Percentiles rank a stretch among this genome's conserved stretches.
phyloP scores from a whole-genome alignment of 2,888 invertebrate species.

The Erebia ligea region DNA sequence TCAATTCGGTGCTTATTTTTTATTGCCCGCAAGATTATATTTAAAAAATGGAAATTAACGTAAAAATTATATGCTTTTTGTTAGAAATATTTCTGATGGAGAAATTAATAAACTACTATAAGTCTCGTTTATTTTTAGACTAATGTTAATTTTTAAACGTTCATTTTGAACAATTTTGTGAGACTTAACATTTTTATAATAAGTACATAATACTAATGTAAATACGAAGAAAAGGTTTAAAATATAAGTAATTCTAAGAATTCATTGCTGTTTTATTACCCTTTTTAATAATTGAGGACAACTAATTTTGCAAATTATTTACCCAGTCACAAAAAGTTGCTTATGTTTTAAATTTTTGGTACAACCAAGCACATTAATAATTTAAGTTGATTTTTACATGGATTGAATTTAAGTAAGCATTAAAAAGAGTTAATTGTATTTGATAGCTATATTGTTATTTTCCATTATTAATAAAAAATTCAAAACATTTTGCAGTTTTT shows the following conservation, averaged over 20 bases:
- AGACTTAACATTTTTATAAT: constrained; percentile 50
- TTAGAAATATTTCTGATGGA: background rate
- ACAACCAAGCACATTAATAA: constrained; percentile 37
- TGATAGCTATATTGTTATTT: background rate
- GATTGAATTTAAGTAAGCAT: constrained; percentile 24
- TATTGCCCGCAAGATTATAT: too few relatives aligned
- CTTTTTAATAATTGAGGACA: constrained; percentile 12
- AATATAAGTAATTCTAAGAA: constrained; percentile 15
- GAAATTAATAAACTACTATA: background rate
- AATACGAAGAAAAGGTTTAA: constrained; percentile 42
- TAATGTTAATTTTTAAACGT: constrained; percentile 13
- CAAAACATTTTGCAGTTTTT: too few relatives aligned
- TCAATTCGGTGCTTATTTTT: too few relatives aligned
- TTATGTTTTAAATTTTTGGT: constrained; percentile 20
- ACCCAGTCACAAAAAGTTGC: background rate
- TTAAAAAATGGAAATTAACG: too few relatives aligned
- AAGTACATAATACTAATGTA: constrained; percentile 54
- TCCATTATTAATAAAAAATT: too few relatives aligned
- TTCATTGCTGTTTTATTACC: constrained; percentile 25
- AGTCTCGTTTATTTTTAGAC: background rate
- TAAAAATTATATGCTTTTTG: background rate
- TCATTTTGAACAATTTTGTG: constrained; percentile 43
- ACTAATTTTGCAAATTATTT: constrained; percentile 17
- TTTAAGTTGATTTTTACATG: constrained; percentile 36
- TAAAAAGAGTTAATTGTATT: background rate